Evolutionary conservation across 1,140 invertebrate species (phyloP), one percentile per base, ranked within the genome.

Genomic region (Meteorus sp.): DNA sequence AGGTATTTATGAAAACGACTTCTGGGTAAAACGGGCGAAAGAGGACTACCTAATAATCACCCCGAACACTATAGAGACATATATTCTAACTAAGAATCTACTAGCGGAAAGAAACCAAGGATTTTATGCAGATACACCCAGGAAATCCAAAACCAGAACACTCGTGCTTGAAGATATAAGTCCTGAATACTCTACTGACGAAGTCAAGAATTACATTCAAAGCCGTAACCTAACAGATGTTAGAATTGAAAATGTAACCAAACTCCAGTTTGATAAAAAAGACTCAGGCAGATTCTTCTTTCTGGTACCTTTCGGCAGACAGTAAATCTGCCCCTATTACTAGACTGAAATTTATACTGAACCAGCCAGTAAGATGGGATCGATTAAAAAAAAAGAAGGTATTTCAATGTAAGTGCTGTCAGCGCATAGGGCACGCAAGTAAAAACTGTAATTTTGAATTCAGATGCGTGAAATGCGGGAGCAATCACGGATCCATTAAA

Each of bases 321-420:
- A 55, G 53, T 15, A 25, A 25, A 3, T 6, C 45, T 4, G 17
- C 25, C 0, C 1, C 5, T 2, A 4, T 48, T 3, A 48, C 45
- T 6, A 48, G 25, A 48, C 11, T 11, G 3, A 57, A 54, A 7
- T 15, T 23, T 8, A 8, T 66, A 1, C 11, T 56, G 2, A 22
- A 59, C 5, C 60, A 64, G 25, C 7, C 48, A 1, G 17, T 61
- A 0, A 50, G 20, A 8, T 62, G 60, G 62, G 59, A 63, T 31
- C 25, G 15, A 15, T 7, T 67, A 8, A 51, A n/a, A 48, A 56
- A 54, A 3, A 29, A 17, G 1, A 39, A 25, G 0, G 20, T 45
- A 6, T 59, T 52, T 8, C 56, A 67, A 56, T 67, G 60, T n/a
- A 53, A 19, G 2, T 62, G 59, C 2, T 67, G 62, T 22, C 60